These are phyloP conservation scores for Tachystola acroxantha DNA, from an alignment of 2,888 invertebrate species.

Conservation along the genomic window DNA sequence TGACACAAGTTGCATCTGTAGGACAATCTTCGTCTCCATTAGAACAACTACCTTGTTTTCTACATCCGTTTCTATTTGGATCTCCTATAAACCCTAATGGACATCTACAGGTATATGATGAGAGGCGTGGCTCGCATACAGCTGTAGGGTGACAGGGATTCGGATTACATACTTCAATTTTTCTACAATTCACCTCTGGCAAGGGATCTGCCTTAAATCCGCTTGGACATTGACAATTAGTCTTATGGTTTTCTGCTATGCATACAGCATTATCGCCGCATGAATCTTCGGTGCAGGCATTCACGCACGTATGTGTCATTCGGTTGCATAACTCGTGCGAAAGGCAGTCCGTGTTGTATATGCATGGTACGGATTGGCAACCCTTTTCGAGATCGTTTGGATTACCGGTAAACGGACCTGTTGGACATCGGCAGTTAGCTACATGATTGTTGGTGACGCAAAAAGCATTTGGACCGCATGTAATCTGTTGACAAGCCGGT, in stretches of 20 bases:
- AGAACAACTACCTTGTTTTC: conserved; percentile 85
- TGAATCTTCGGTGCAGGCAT: conserved; percentile 88
- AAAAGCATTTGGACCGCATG: conserved; percentile 91
- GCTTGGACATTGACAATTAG: conserved; percentile 90
- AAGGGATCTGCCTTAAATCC: conserved; percentile 89
- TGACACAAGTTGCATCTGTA: conserved; percentile 83
- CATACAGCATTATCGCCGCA: conserved; percentile 94
- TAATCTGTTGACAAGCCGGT: conserved; percentile 86
- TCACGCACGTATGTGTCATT: conserved; percentile 88
- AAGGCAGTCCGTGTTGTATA: conserved; percentile 91
- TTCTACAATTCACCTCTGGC: conserved; percentile 89
- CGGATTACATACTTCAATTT: conserved; percentile 84
- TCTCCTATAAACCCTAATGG: conserved; percentile 88
- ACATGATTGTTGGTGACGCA: conserved; percentile 94
- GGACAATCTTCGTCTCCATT: conserved; percentile 88
- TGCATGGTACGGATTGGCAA: conserved; percentile 89
- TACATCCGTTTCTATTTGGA: conserved; percentile 85
- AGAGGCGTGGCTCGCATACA: conserved; percentile 83
- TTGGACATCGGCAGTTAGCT: conserved; percentile 93
- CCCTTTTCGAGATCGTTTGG: conserved; percentile 87
- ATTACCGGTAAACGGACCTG: conserved; percentile 91
- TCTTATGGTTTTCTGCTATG: conserved; percentile 89
- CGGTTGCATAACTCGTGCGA: conserved; percentile 89
- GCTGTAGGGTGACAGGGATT: conserved; percentile 91
- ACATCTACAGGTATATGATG: conserved; percentile 88